Percentiles rank a stretch among this genome's conserved stretches.
phyloP scores from a whole-genome alignment of 2,888 invertebrate species.

The Zaprionus obscuricornis region DNA sequence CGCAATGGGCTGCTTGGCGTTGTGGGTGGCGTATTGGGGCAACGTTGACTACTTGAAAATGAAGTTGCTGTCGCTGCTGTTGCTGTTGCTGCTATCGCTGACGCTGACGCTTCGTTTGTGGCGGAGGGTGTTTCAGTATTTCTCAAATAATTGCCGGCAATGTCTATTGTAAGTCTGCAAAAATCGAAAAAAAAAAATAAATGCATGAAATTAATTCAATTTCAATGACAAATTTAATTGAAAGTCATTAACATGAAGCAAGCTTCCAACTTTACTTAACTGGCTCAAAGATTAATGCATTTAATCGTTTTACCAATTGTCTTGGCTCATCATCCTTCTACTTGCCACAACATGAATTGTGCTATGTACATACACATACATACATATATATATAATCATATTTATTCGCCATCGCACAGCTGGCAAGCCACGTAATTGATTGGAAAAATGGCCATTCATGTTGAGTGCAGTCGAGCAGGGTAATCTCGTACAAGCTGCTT shows the following conservation, averaged over 20 bases:
- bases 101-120: slow-evolving; percentile 8
- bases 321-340: neutral
- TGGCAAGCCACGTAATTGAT: slow-evolving; percentile 62
- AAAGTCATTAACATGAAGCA: slow-evolving; percentile 17
- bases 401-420: slow-evolving; percentile 18
- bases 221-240: slow-evolving; percentile 28
- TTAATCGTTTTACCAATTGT: slow-evolving; percentile 38
- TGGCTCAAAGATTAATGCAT: slow-evolving; percentile 35
- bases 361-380: no score
- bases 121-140: slow-evolving; percentile 25
- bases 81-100: slow-evolving; percentile 19
- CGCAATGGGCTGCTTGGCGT: slow-evolving; percentile 80
- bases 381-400: no score
- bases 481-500: slow-evolving; percentile 20
- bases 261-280: slow-evolving; percentile 2
- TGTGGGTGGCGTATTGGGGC: slow-evolving; percentile 77
- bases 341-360: no score
- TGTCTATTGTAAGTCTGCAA: slow-evolving; percentile 23
- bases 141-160: slow-evolving; percentile 26
- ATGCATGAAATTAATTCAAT: slow-evolving; percentile 1
- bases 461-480: slow-evolving; percentile 56
- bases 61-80: slow-evolving; percentile 26
- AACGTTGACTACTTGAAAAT: slow-evolving; percentile 46
- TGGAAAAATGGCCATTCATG: slow-evolving; percentile 71
- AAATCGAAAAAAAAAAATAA: neutral